Conservation (phyloP, 2,888 invertebrate genomes). For the Drosophila mercatorum region DNA sequence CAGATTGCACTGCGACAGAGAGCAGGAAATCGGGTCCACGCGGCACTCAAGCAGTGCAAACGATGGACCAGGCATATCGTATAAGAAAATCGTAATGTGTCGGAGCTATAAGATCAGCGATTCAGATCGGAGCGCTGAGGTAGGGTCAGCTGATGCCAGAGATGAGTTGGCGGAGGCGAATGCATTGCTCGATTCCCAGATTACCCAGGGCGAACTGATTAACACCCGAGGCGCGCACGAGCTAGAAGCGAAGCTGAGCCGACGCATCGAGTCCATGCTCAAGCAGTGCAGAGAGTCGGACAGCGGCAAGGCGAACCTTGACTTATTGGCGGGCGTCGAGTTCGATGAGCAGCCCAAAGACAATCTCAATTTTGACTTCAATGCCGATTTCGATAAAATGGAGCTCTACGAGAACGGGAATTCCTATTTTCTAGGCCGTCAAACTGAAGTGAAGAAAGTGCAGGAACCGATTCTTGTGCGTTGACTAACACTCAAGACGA, state of each 20-base stretch:
- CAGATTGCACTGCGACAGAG: neutral
- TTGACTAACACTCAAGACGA: neutral
- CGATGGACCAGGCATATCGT: neutral
- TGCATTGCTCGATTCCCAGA: neutral
- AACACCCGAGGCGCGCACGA: neutral
- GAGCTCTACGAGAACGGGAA: neutral
- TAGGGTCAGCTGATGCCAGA: too few species aligned
- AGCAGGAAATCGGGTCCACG: neutral
- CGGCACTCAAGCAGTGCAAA: neutral
- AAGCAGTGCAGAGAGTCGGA: neutral
- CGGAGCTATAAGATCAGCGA: neutral
- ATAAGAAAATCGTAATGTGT: neutral
- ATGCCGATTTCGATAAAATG: neutral
- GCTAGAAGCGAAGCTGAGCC: neutral
- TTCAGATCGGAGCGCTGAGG: neutral
- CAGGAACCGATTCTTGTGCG: neutral
- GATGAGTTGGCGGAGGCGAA: neutral
- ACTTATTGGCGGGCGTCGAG: neutral
- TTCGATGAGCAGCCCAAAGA: neutral
- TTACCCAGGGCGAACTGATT: neutral
- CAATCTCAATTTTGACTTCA: neutral
- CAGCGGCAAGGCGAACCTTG: neutral
- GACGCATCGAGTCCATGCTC: neutral
- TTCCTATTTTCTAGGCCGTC: neutral
- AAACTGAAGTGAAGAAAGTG: neutral